phyloP scores from a whole-genome alignment of 2,113 vertebrate genomes.

The Pyxicephalus adspersus region DNA sequence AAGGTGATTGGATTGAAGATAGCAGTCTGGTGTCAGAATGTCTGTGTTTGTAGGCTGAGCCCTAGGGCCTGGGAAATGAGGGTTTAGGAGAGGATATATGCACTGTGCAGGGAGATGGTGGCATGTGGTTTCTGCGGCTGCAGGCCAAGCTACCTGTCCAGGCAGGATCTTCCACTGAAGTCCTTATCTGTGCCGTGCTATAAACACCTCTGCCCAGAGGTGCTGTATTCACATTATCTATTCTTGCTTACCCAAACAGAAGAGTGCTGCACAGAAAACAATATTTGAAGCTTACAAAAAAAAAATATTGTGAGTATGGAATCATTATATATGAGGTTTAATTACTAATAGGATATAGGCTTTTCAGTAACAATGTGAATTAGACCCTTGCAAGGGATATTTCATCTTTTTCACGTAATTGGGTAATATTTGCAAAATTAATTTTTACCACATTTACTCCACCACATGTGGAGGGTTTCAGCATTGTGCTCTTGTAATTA shows the following conservation, averaged over 20 bases:
- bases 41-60: conserved; percentile 6
- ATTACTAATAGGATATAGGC: no score
- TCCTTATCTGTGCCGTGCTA: neutral
- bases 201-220: conserved; percentile 11
- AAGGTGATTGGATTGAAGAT: conserved; percentile 15
- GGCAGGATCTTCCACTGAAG: conserved; percentile 7
- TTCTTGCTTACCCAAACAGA: neutral
- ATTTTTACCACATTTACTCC: no score
- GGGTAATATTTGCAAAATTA: no score
- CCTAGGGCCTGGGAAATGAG: conserved; percentile 34
- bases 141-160: conserved; percentile 15
- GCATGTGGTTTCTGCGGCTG: conserved; percentile 20
- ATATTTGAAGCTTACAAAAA: neutral
- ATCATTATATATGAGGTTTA: neutral
- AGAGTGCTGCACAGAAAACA: neutral
- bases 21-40: conserved; percentile 42
- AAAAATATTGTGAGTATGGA: neutral
- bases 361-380: no score
- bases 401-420: no score
- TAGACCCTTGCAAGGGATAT: no score
- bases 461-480: no score
- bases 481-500: no score
- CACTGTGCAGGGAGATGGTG: neutral
- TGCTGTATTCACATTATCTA: neutral
- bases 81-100: neutral